phyloP scores from a whole-genome alignment of 2,797 vertebrate species.

The Tiaroga cobitis region DNA sequence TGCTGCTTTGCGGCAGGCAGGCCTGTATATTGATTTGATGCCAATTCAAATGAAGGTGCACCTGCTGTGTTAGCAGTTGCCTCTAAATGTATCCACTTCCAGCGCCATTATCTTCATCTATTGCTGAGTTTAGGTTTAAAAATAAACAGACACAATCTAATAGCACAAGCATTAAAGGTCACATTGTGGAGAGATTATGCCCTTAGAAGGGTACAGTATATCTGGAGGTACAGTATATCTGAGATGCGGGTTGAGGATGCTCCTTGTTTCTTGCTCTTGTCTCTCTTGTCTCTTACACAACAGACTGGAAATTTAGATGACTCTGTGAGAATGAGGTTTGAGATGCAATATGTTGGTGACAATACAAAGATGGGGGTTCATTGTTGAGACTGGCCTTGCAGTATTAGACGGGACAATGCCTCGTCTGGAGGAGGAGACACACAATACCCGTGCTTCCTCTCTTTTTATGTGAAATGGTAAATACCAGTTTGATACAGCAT shows the following conservation, averaged over 20 bases:
- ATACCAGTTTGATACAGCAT: too few species aligned
- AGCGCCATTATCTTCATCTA: constrained; percentile 21
- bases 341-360: constrained; percentile 11
- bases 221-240: constrained; percentile 26
- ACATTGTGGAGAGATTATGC: constrained; percentile 14
- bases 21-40: constrained; percentile 27
- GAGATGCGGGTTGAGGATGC: neutral
- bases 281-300: neutral
- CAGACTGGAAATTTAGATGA: neutral
- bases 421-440: constrained; percentile 11
- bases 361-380: constrained; percentile 19
- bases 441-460: neutral
- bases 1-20: constrained; percentile 1
- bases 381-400: constrained; percentile 45
- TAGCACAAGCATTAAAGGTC: constrained; percentile 28
- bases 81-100: constrained; percentile 28
- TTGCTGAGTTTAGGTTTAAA: constrained; percentile 5
- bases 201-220: constrained; percentile 28
- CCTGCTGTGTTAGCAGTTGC: constrained; percentile 38
- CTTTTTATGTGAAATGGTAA: too few species aligned
- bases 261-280: constrained; percentile 14
- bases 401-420: constrained; percentile 23
- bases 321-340: constrained; percentile 20
- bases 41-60: constrained; percentile 37
- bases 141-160: neutral